Percentiles rank a stretch among this genome's conserved stretches.
Conservation (phyloP, 2,797 vertebrate species). For the Carcharodon carcharias region DNA sequence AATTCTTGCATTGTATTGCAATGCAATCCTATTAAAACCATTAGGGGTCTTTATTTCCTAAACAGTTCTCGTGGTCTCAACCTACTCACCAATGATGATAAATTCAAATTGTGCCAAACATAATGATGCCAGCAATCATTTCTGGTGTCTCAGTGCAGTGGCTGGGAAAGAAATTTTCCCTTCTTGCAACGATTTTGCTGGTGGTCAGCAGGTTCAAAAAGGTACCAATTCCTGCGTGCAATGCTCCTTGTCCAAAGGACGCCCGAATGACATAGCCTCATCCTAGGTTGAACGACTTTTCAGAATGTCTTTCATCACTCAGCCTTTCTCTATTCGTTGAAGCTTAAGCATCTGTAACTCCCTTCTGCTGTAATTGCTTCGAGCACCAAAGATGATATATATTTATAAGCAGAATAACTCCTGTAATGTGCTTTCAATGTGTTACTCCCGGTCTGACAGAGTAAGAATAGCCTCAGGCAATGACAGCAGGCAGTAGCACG, state of each 20-base stretch:
- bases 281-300: neutral
- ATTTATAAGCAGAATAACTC: conserved; percentile 12
- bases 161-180: neutral
- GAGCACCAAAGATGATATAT: neutral
- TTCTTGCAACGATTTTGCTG: neutral
- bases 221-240: neutral
- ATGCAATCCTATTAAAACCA: neutral
- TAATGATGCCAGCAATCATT: neutral
- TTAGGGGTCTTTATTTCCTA: neutral
- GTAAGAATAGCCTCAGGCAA: conserved; percentile 8
- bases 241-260: neutral
- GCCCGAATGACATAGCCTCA: neutral
- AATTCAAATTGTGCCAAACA: neutral
- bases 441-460: neutral
- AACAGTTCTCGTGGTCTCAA: neutral
- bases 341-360: neutral
- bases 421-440: conserved; percentile 19
- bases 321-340: neutral
- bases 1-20: neutral
- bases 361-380: conserved; percentile 1
- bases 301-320: neutral
- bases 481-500: neutral
- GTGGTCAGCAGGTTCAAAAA: neutral
- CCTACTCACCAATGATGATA: neutral
- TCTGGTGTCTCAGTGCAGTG: neutral